Base-by-base conservation (phyloP, 2,113 vertebrate species). In the Helogale parvula region DNA sequence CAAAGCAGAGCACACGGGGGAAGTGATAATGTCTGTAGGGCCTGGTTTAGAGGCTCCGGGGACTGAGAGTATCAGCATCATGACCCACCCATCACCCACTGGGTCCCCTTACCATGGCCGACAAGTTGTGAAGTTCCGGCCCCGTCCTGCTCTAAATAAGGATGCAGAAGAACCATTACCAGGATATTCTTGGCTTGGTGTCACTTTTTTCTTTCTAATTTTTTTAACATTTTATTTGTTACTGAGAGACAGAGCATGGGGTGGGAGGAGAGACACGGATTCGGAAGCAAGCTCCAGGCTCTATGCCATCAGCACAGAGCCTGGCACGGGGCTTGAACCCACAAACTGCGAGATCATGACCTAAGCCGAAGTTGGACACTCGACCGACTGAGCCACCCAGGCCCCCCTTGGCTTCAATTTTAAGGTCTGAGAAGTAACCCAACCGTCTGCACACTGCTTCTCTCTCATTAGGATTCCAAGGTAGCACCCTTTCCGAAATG, bases 401-500 rank as follows among this genome's bases (percentile, higher is more conserved):
- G 57, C 57, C 7, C 57, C 57, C 57, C 86, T 74, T 17, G 1
- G 13, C 25, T 16, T 88, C 33, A 38, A 57, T 81, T 76, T 29
- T 21, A 81, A 90, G 35, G 63, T 52, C 84, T 38, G 3, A 38
- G 88, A 84, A 54, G 65, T 77, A 69, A 88, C 50, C 60, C 63
- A 19, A 82, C 85, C 33, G 52, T 71, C 50, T 25, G 45, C 57
- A 85, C 29, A 76, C 65, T n/a, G 29, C 85, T 72, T 97, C 90
- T 52, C 0, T 31, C 66, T 97, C 71, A 96, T 81, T 94, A 72
- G 82, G 76, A 94, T 94, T 88, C 94, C 63, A 72, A 85, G 50
- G 80, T 19, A 60, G 90, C 23, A 52, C 16, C 27, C 81, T 47
- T 27, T 84, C 88, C 60, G 94, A 83, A 87, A 71, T 69, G 76